Evolutionary conservation across 2,888 invertebrate genomes (phyloP).

Genomic region (Drosophila mulleri): DNA sequence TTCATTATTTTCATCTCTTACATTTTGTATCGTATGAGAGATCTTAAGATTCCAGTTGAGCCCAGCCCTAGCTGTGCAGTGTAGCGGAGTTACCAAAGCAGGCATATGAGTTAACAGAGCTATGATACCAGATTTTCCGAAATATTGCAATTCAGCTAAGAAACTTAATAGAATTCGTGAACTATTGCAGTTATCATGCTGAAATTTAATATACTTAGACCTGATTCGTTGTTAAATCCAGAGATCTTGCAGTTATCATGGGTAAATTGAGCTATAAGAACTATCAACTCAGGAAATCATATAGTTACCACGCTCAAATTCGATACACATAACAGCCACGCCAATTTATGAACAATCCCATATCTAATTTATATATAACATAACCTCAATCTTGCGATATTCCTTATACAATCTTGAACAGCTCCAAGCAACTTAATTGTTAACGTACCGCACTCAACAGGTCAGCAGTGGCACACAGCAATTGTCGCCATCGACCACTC

Average conservation of each 20-base stretch:
- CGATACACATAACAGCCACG: too few species aligned
- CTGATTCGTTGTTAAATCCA: not conserved
- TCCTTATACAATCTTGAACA: not conserved
- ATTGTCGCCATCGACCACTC: conserved; percentile 1
- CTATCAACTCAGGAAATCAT: not conserved
- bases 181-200: not conserved
- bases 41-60: conserved; percentile 44
- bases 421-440: conserved; percentile 8
- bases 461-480: conserved; percentile 8
- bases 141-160: not conserved
- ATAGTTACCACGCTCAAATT: not conserved
- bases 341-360: not conserved
- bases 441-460: conserved; percentile 19
- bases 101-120: conserved; percentile 15
- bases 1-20: conserved; percentile 29
- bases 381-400: not conserved
- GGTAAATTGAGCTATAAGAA: not conserved
- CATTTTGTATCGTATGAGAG: conserved; percentile 41
- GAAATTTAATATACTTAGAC: not conserved
- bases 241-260: not conserved
- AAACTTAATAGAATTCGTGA: not conserved
- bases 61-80: conserved; percentile 5
- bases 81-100: conserved; percentile 14
- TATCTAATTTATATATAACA: not conserved
- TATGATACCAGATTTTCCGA: not conserved